Evolutionary conservation across 35 echinoderm and acorn worm genomes (phyloP).

Genomic region (Lytechinus pictus): DNA sequence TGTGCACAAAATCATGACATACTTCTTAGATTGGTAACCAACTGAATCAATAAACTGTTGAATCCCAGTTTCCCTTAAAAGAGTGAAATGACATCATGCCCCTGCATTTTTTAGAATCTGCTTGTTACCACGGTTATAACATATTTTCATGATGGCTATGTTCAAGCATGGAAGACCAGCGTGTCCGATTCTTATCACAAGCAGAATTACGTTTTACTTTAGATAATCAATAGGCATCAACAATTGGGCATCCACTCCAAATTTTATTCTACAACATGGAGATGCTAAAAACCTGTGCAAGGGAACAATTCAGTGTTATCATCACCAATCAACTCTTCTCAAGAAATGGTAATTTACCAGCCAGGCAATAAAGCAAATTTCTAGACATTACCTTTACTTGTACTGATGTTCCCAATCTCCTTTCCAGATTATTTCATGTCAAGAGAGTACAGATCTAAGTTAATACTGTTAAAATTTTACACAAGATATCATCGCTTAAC

Average conservation of each 20-base stretch:
- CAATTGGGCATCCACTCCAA: not conserved
- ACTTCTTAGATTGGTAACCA: not conserved
- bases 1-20: constrained; percentile 23
- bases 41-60: not conserved
- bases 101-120: not conserved
- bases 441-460: not conserved
- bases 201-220: not conserved
- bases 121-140: not conserved
- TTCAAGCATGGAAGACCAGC: not conserved
- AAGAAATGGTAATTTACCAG: not conserved
- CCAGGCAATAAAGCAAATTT: not conserved
- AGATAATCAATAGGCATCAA: not conserved
- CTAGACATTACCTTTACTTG: not conserved
- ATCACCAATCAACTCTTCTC: too few species aligned
- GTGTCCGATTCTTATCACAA: not conserved
- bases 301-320: not conserved
- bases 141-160: not conserved
- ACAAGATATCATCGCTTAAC: not conserved
- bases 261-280: not conserved
- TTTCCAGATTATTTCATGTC: not conserved
- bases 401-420: not conserved
- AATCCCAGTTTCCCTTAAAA: not conserved
- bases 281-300: not conserved
- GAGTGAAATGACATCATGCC: not conserved
- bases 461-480: constrained; percentile 4